Evolutionary conservation across 2,888 invertebrate genomes (phyloP).

Genomic region (Chorisops tibialis): DNA sequence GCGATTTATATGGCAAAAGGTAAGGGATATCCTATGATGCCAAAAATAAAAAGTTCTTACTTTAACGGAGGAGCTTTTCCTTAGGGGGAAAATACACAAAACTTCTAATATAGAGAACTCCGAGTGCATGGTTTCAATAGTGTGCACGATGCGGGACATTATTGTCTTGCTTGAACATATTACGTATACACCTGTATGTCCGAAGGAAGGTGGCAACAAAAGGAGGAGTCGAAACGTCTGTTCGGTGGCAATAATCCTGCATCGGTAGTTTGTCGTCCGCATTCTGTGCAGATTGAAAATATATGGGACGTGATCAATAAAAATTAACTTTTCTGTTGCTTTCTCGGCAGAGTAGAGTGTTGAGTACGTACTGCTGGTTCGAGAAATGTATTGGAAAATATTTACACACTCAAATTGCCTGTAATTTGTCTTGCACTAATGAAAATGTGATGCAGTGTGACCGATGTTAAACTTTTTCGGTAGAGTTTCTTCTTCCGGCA

Average conservation of each 20-base stretch:
- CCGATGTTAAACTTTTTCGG: constrained; percentile 15
- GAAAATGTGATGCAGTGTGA: constrained; percentile 16
- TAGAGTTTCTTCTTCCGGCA: too few relatives aligned
- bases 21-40: too few relatives aligned
- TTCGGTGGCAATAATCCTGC: not conserved
- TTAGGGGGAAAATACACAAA: too few relatives aligned
- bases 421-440: constrained; percentile 33
- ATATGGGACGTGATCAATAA: constrained; percentile 34
- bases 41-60: too few relatives aligned
- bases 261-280: constrained; percentile 7
- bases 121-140: too few relatives aligned
- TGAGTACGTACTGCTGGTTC: too few relatives aligned
- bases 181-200: not conserved
- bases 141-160: too few relatives aligned
- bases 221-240: constrained; percentile 3
- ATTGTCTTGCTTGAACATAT: constrained; percentile 7
- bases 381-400: constrained; percentile 31
- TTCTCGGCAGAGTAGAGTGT: constrained; percentile 22
- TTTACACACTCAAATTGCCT: constrained; percentile 30
- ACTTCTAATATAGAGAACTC: too few relatives aligned
- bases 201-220: constrained; percentile 8
- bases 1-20: constrained; percentile 29
- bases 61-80: too few relatives aligned
- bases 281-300: constrained; percentile 32
- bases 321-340: constrained; percentile 31